Evolutionary conservation across 2,888 invertebrate species (phyloP).

Genomic region (Diplolepis rosae): DNA sequence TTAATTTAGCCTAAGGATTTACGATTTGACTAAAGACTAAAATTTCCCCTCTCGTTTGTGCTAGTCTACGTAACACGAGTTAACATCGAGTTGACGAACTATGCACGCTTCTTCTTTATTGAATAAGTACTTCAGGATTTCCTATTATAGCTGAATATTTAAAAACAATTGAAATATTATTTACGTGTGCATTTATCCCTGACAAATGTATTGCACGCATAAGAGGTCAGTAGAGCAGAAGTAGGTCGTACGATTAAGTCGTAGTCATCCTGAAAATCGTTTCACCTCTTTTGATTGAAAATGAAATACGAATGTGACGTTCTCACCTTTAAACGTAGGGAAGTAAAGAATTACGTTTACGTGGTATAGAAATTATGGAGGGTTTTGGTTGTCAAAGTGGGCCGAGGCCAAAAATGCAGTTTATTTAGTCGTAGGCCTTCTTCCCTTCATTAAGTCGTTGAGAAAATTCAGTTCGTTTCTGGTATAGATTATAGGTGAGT

Average conservation of each 20-base stretch:
- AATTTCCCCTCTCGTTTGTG: constrained; percentile 25
- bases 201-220: constrained; percentile 37
- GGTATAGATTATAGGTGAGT: background rate
- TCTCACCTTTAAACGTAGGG: constrained; percentile 5
- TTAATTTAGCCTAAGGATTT: background rate
- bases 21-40: background rate
- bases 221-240: constrained; percentile 1
- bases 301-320: constrained; percentile 29
- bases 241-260: background rate
- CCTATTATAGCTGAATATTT: constrained; percentile 30
- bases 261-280: constrained; percentile 1
- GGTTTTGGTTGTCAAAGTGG: constrained; percentile 18
- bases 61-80: constrained; percentile 39
- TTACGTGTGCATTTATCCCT: constrained; percentile 42
- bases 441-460: constrained; percentile 23
- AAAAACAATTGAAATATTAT: constrained; percentile 39
- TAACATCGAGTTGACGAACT: constrained; percentile 58
- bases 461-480: constrained; percentile 25
- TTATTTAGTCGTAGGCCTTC: background rate
- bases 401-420: constrained; percentile 11
- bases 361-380: constrained; percentile 24
- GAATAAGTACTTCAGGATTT: constrained; percentile 39
- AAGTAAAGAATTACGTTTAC: constrained; percentile 10
- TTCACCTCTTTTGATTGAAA: constrained; percentile 15
- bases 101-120: constrained; percentile 49